Evolutionary conservation across 92 coral and sea anemone genomes (phyloP).

Genomic region (Galaxea fascicularis): DNA sequence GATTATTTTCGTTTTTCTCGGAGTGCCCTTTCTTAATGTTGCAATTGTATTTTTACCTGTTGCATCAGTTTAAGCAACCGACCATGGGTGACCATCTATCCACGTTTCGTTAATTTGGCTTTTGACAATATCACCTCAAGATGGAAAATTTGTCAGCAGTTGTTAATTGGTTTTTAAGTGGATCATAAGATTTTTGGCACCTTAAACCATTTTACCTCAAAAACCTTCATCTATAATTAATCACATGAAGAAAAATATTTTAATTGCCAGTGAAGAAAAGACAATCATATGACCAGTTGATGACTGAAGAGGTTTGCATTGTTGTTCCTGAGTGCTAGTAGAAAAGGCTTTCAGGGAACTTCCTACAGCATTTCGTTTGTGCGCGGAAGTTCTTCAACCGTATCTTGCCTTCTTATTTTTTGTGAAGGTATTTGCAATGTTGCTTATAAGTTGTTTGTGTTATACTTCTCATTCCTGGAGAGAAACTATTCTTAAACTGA

Average conservation of each 20-base stretch:
- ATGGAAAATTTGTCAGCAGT: conserved; percentile 17
- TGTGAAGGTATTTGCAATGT: neutral
- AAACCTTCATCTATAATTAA: conserved; percentile 11
- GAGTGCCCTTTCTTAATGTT: neutral
- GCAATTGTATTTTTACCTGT: neutral
- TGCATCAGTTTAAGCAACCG: neutral
- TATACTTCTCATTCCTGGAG: no score
- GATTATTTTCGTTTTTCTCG: neutral
- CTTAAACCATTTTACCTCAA: neutral
- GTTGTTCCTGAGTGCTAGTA: conserved; percentile 4
- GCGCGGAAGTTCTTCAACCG: neutral
- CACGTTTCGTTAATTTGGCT: neutral
- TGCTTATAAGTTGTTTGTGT: neutral
- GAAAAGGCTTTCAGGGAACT: neutral
- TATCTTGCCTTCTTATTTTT: neutral
- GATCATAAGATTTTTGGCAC: conserved; percentile 7
- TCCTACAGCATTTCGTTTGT: neutral
- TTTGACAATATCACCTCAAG: neutral
- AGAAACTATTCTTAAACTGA: no score
- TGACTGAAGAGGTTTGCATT: conserved; percentile 15
- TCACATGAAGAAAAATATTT: neutral
- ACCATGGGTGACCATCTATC: neutral
- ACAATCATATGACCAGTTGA: conserved; percentile 10
- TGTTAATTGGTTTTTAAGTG: conserved; percentile 11
- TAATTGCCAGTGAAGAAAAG: neutral